Conservation (phyloP, 2,888 invertebrate genomes). For the Thereva unica region DNA sequence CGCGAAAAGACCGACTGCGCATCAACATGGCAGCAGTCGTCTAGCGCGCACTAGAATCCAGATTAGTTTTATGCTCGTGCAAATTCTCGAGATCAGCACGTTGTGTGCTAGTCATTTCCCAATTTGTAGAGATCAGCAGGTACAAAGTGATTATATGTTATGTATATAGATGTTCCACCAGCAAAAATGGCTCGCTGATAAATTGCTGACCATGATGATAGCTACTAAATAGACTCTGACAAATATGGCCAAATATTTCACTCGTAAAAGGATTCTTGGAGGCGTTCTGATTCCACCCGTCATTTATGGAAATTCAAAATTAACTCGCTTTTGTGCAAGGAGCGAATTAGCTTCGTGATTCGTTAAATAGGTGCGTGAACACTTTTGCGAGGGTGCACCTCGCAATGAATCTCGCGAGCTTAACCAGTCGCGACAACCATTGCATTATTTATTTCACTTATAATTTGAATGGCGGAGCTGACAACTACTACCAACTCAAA, state of each 20-base stretch:
- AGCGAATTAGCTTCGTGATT: slow-evolving; percentile 18
- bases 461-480: too few species aligned
- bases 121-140: slow-evolving; percentile 39
- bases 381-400: background rate
- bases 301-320: slow-evolving; percentile 35
- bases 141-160: slow-evolving; percentile 42
- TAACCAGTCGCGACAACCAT: too few species aligned
- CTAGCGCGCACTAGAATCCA: slow-evolving; percentile 8
- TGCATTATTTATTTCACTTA: too few species aligned
- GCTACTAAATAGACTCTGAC: slow-evolving; percentile 46
- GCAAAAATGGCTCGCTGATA: slow-evolving; percentile 45
- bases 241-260: slow-evolving; percentile 45
- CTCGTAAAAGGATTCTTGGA: slow-evolving; percentile 35
- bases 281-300: slow-evolving; percentile 33
- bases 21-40: slow-evolving; percentile 10
- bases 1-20: slow-evolving; percentile 39
- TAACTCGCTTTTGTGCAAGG: slow-evolving; percentile 22
- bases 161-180: slow-evolving; percentile 44
- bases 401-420: too few species aligned
- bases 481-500: too few species aligned
- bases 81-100: slow-evolving; percentile 38
- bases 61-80: slow-evolving; percentile 33
- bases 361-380: slow-evolving; percentile 21
- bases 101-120: slow-evolving; percentile 43
- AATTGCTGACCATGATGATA: slow-evolving; percentile 46